Percentiles rank a stretch among this genome's conserved stretches.
Conservation (phyloP, 2,888 invertebrate species). For the Machimus rusticus region DNA sequence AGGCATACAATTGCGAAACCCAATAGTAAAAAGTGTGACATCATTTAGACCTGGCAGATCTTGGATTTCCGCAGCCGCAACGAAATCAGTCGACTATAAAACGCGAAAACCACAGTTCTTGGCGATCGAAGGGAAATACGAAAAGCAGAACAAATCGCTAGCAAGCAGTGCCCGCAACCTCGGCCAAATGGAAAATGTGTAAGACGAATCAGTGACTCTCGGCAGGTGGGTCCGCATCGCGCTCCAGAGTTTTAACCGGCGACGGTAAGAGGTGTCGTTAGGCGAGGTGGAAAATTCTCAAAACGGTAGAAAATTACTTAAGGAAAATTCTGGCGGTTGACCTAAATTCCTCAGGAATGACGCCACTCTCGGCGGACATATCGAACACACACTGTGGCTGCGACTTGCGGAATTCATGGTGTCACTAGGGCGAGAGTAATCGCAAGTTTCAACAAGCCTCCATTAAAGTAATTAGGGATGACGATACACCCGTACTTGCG, state of each 20-base stretch:
- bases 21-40: conserved; percentile 31
- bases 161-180: not conserved
- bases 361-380: not conserved
- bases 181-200: not conserved
- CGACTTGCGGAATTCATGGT: not conserved
- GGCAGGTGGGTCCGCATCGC: not conserved
- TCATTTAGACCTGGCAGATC: conserved; percentile 19
- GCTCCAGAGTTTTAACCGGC: not conserved
- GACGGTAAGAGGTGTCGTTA: not conserved
- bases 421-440: not conserved
- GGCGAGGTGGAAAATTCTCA: not conserved
- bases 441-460: not conserved
- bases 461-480: conserved; percentile 1
- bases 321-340: conserved; percentile 31
- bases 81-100: conserved; percentile 38
- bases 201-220: not conserved
- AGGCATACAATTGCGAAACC: conserved; percentile 4
- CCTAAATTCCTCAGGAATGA: conserved; percentile 38
- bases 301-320: conserved; percentile 12
- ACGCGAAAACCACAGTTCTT: conserved; percentile 26
- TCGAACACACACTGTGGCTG: not conserved
- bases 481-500: not conserved
- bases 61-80: conserved; percentile 12
- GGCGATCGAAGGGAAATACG: not conserved
- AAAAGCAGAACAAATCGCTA: not conserved